Conservation (phyloP, 1,140 invertebrate genomes). For the fruit fly (Drosophila melanogaster) region Release_6_plus_ISO1_MT NT_037436.4:6247501-6248000, state of each 20-base stretch:
- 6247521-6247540: slow-evolving; percentile 86
- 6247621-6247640: slow-evolving; percentile 5
- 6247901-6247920: slow-evolving; percentile 88
- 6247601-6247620: slow-evolving; percentile 42
- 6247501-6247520: slow-evolving; percentile 86
- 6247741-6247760: slow-evolving; percentile 87
- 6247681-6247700: slow-evolving; percentile 91
- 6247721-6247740: slow-evolving; percentile 89
- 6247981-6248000: slow-evolving; percentile 55
- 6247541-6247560: slow-evolving; percentile 85
- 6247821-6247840: too few species aligned
- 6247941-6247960: slow-evolving; percentile 91
- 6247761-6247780: slow-evolving; percentile 49
- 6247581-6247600: slow-evolving; percentile 79
- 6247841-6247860: too few species aligned
- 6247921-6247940: slow-evolving; percentile 88
- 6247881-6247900: background rate
- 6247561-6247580: slow-evolving; percentile 84
- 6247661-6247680: slow-evolving; percentile 84
- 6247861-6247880: background rate
- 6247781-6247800: slow-evolving; percentile 12
- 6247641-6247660: background rate
- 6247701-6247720: slow-evolving; percentile 93
- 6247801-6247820: background rate
- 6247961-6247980: slow-evolving; percentile 91